Evolutionary conservation across 2,797 vertebrate species (phyloP).

Genomic region (Mus minutoides): DNA sequence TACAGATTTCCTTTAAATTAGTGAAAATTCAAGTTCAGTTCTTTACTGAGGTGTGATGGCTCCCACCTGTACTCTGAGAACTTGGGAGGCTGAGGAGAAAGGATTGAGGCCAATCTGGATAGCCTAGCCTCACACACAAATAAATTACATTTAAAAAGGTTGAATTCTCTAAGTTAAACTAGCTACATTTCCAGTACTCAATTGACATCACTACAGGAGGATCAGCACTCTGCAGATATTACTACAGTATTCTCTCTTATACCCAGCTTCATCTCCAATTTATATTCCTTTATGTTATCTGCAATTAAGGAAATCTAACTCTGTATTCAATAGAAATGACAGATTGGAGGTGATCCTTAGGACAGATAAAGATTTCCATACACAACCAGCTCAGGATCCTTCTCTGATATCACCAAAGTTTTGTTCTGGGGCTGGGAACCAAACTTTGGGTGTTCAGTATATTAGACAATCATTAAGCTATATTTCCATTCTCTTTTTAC

Average conservation of each 20-base stretch:
- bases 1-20: slow-evolving; percentile 19
- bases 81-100: background rate
- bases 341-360: background rate
- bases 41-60: background rate
- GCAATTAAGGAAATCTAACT: slow-evolving; percentile 40
- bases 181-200: slow-evolving; percentile 17
- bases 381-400: slow-evolving; percentile 17
- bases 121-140: background rate
- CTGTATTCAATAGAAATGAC: slow-evolving; percentile 4
- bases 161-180: background rate
- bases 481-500: background rate
- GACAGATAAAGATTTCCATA: slow-evolving; percentile 3
- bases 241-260: background rate
- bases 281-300: background rate
- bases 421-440: background rate
- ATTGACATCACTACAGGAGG: background rate
- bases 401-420: background rate
- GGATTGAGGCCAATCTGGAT: background rate
- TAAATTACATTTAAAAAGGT: background rate
- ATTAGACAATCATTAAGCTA: background rate
- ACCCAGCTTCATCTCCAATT: background rate
- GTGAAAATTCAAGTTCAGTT: slow-evolving; percentile 34
- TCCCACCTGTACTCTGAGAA: background rate
- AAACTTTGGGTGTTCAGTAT: background rate
- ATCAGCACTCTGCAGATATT: background rate